phyloP scores from a whole-genome alignment of 1,140 invertebrate species.

The Tetranychus cinnabarinus region DNA sequence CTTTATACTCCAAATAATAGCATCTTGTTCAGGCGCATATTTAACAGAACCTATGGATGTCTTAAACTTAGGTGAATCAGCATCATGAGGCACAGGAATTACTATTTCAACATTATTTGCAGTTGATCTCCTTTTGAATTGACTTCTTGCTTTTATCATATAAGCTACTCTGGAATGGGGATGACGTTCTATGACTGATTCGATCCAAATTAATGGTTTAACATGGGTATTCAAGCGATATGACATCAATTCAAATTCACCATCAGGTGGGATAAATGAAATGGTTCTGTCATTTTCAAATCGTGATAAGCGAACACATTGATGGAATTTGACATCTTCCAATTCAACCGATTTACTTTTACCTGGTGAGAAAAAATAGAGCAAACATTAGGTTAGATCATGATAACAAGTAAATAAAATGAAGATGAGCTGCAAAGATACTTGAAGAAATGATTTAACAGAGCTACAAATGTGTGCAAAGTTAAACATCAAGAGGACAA shows the following conservation, averaged over 20 bases:
- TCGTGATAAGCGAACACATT: slow-evolving; percentile 83
- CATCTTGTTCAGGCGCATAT: slow-evolving; percentile 90
- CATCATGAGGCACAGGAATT: slow-evolving; percentile 92
- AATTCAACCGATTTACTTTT: slow-evolving; percentile 97
- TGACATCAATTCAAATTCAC: slow-evolving; percentile 99
- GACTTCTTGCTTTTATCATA: slow-evolving; percentile 98
- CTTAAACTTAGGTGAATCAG: slow-evolving; percentile 96
- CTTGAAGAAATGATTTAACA: no score
- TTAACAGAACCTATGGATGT: slow-evolving; percentile 92
- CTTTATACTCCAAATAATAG: slow-evolving; percentile 98
- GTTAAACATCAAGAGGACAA: no score
- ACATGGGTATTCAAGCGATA: slow-evolving; percentile 91
- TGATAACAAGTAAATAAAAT: no score
- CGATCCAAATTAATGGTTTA: slow-evolving; percentile 98
- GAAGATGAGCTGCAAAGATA: no score
- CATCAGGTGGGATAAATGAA: slow-evolving; percentile 96
- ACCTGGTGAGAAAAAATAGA: slow-evolving; percentile 26
- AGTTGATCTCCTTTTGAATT: slow-evolving; percentile 91
- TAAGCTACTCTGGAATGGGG: slow-evolving; percentile 93
- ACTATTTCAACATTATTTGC: slow-evolving; percentile 99
- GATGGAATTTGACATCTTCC: slow-evolving; percentile 99
- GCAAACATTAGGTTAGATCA: slow-evolving; percentile 6
- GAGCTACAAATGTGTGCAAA: no score
- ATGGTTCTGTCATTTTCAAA: slow-evolving; percentile 99
- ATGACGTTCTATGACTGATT: slow-evolving; percentile 96